Evolutionary conservation across 2,113 vertebrate genomes (phyloP).

Genomic region (Chionodraco myersi): DNA sequence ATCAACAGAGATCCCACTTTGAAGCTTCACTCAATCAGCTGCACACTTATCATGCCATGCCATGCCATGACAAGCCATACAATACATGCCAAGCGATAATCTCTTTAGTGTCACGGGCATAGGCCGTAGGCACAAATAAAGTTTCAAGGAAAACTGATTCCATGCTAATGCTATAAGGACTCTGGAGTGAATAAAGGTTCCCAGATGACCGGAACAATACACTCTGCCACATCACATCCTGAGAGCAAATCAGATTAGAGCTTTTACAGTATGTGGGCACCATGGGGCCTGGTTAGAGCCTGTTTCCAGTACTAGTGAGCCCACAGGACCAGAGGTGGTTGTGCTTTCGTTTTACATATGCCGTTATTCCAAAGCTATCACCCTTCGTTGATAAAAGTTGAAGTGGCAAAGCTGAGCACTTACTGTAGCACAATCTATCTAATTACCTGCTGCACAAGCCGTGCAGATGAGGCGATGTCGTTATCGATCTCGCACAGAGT

Average conservation of each 20-base stretch:
- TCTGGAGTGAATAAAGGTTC: slow-evolving; percentile 16
- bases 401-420: slow-evolving; percentile 35
- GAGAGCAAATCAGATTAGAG: slow-evolving; percentile 46
- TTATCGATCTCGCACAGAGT: slow-evolving; percentile 31
- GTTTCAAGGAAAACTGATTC: slow-evolving; percentile 34
- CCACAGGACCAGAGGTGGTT: slow-evolving; percentile 8
- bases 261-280: slow-evolving; percentile 28
- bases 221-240: slow-evolving; percentile 42
- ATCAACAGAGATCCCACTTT: slow-evolving; percentile 38
- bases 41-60: slow-evolving; percentile 11
- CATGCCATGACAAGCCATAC: slow-evolving; percentile 3
- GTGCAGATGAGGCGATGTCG: slow-evolving; percentile 16
- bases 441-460: slow-evolving; percentile 38
- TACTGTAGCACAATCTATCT: slow-evolving; percentile 38
- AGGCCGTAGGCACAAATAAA: slow-evolving; percentile 13
- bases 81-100: neutral
- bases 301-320: slow-evolving; percentile 7
- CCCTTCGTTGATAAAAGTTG: slow-evolving; percentile 46
- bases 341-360: slow-evolving; percentile 12
- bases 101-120: slow-evolving; percentile 12
- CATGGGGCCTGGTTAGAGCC: neutral
- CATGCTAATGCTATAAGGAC: slow-evolving; percentile 32
- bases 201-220: slow-evolving; percentile 31
- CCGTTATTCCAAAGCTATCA: slow-evolving; percentile 39
- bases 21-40: slow-evolving; percentile 36